Base-by-base conservation (phyloP, 2,888 invertebrate genomes). In the Ischnus inquisitorius region DNA sequence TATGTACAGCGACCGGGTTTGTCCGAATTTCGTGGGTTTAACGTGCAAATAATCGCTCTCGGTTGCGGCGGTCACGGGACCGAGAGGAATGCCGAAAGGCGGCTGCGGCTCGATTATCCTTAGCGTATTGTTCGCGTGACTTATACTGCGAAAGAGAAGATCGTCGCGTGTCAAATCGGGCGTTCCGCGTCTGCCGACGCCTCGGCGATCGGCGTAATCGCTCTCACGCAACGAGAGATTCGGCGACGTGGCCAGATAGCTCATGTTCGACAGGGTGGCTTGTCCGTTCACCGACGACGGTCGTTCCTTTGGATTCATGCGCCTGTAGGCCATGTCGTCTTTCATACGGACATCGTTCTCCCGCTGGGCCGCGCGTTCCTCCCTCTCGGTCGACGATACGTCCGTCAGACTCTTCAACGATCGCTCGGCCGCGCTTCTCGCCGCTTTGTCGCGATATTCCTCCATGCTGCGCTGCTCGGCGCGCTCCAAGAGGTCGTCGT, bases 81-180 rank as follows among this genome's bases (percentile, higher is more conserved):
- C 97, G 48, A 98, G 93, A 0, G 98, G 98, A 90, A 98, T 98
- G 22, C 98, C 98, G 92, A 98, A 98, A 0, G 97, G 98, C 48
- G 97, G 98, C 91, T 98, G 98, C 16, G 97, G 97, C 74, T 98
- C 98, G 2, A 95, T 91, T 5, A 96, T 95, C 92, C 96, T 96
- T 10, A 94, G 89, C 2, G 92, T 95, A 91, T 96, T 96, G 89
- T 97, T 98, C 10, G 96, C 96, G 91, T 97, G 96, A 90, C 96
- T 96, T 82, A 97, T 95, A 90, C 96, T 97, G 88, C 98, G 95
- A 91, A 96, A 97, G 43, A 97, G 96, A 10, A 98, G 97, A 93
- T 98, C 98, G 91, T 98, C 98, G 78, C 96, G 94, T 10, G 97
- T 96, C 16, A 97, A 94, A 93, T 98, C 97, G 1, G 98, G 98